Percentiles rank a stretch among this genome's conserved stretches.
These are phyloP conservation scores for Diplazon laetatorius DNA, from an alignment of 2,888 invertebrate species.

Conservation along the genomic window DNA sequence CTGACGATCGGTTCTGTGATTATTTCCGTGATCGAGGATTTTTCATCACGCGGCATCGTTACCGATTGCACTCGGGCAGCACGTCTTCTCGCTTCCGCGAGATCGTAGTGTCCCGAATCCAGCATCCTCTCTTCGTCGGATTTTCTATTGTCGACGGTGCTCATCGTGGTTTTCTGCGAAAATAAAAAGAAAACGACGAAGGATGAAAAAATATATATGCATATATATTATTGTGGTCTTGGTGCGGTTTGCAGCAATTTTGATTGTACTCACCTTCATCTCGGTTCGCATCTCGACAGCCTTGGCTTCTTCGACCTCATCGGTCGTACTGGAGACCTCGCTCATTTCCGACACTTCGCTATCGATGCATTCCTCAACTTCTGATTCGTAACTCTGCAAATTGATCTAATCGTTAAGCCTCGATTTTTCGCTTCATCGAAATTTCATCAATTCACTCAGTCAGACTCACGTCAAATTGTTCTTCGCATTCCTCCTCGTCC, in stretches of 20 bases:
- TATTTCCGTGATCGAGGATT: constrained; percentile 65
- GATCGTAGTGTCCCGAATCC: constrained; percentile 80
- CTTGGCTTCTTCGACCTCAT: constrained; percentile 68
- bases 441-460: no score
- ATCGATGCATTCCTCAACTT: constrained; percentile 83
- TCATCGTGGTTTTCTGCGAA: constrained; percentile 68
- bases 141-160: constrained; percentile 70
- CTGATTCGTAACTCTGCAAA: constrained; percentile 83
- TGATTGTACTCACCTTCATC: constrained; percentile 70
- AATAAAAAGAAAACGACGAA: constrained; percentile 1
- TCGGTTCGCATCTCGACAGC: constrained; percentile 75
- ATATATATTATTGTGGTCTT: no score
- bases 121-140: constrained; percentile 77
- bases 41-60: constrained; percentile 66
- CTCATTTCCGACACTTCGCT: constrained; percentile 75
- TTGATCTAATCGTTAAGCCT: background rate
- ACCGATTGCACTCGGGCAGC: constrained; percentile 77
- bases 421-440: background rate
- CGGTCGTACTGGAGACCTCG: constrained; percentile 70
- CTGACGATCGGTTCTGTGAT: constrained; percentile 70
- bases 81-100: constrained; percentile 78
- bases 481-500: constrained; percentile 75
- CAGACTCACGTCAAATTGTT: constrained; percentile 83
- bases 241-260: constrained; percentile 2
- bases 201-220: no score